These are phyloP conservation scores for Stegostoma tigrinum DNA, from an alignment of 2,113 vertebrate species.

Conservation along the genomic window DNA sequence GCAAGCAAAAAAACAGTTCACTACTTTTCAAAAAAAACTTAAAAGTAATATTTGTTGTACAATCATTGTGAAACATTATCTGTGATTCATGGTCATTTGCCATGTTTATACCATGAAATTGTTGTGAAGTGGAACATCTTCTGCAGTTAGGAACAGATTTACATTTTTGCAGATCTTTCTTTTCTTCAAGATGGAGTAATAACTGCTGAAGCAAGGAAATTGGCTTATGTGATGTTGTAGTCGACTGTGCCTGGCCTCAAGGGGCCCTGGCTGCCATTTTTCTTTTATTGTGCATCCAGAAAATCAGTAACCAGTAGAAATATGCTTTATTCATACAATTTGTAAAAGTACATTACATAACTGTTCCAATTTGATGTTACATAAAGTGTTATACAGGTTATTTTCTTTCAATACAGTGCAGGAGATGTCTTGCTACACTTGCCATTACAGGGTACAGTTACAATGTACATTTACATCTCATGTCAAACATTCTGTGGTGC, in stretches of 20 bases:
- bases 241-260: background rate
- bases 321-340: background rate
- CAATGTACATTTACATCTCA: background rate
- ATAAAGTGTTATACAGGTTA: background rate
- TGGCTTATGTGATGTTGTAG: background rate
- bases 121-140: constrained; percentile 10
- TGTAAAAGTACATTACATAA: background rate
- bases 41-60: background rate
- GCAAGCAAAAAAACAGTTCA: background rate
- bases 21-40: background rate
- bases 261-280: background rate
- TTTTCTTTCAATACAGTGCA: background rate
- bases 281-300: background rate
- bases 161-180: constrained; percentile 3
- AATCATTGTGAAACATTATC: background rate
- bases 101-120: constrained; percentile 22
- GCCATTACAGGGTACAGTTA: background rate
- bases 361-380: background rate
- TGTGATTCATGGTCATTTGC: background rate
- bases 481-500: background rate
- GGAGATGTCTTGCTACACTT: background rate
- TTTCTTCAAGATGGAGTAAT: background rate
- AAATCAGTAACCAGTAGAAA: background rate
- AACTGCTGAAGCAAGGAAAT: background rate
- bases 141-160: constrained; percentile 5